Base-by-base conservation (phyloP, 2,888 invertebrate species). In the Plagodis dolabraria region DNA sequence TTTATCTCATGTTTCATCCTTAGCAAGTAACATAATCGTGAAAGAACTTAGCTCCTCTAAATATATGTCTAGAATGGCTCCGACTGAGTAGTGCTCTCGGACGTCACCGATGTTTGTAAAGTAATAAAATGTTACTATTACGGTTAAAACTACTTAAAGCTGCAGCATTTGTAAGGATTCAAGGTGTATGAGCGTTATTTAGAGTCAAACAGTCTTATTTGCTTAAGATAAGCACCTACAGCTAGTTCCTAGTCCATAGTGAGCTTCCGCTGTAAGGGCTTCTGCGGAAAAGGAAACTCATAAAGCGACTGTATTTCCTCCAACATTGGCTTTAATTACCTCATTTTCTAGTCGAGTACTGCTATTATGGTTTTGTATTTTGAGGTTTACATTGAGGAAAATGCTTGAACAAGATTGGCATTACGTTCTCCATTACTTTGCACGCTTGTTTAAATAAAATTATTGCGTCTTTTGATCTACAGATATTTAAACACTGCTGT, bases 171-270 rank as follows among this genome's bases (percentile, higher is more conserved):
- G 22, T 22, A 22, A 22, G 22, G 4, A 22, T 22, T 22, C 22
- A 22, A 22, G 22, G 22, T 22, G 22, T 22, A 22, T 22, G 22
- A 2, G 22, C 22, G 22, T 22, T 22, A 22, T 22, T 22, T 22
- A 1, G 4, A 22, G 22, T 22, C 22, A 22, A 22, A 4, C 22
- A 22, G 40, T 10, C 8, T 40, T 10, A 10, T 40, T 8, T 10
- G 12, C 43, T 43, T 51, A 51, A 42, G 42, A 33, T n/a, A 50
- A 50, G 40, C 50, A 50, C 40, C 49, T 9, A 6, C 40, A 9
- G n/a, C 42, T 42, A 50, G 50, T 48, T 38, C 38, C 38, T 6
- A 22, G 42, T 22, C 33, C 22, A n/a, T 9, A 10, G 33, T 2
- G 40, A 49, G 49, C 49, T 40, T 49, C 48, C 48, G 40, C 22